Base-by-base conservation (phyloP, 1,140 invertebrate species). In the Drosophila santomea region DNA sequence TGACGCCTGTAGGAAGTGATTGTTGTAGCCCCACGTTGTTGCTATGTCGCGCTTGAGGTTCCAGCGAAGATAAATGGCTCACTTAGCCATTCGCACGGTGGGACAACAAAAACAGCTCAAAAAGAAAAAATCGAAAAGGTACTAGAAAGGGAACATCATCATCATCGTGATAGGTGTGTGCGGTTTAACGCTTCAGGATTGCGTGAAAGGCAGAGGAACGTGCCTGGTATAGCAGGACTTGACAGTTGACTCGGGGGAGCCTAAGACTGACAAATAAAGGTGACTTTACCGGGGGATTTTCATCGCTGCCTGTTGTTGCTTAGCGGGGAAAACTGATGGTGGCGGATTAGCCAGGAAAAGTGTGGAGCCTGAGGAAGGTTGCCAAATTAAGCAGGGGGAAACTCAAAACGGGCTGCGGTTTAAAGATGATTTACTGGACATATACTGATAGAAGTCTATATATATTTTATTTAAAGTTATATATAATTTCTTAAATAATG, bases 31-130 rank as follows among this genome's bases (percentile, higher is more conserved):
- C 41, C 41, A 56, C 41, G 57, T 38, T 74, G 56, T 74, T 63
- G 39, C 28, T 76, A 75, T 90, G 78, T 85, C 86, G 86, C 85
- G 81, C 78, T 90, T 79, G 73, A 91, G 90, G 90, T 91, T 91
- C 83, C 80, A 68, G 71, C 57, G 44, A 91, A 91, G 90, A 91
- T 91, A 91, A 91, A 91, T 91, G 85, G 90, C 90, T 91, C 90
- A 91, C 90, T 91, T 91, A 88, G 80, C 77, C 51, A 85, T 58
- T 61, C 74, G 61, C 60, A 62, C 60, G 32, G 43, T 35, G 74
- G 48, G 45, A 35, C 60, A 62, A 58, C 43, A 74, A 43, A n/a
- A 73, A 35, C 58, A 68, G 44, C 45, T 45, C 35, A 45, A 51
- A 63, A 8, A n/a, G n/a, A 47, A 39, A 32, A 58, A 58, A 39